Base-by-base conservation (phyloP, 35 echinoderm and acorn worm genomes). In the Chiridota heheva region DNA sequence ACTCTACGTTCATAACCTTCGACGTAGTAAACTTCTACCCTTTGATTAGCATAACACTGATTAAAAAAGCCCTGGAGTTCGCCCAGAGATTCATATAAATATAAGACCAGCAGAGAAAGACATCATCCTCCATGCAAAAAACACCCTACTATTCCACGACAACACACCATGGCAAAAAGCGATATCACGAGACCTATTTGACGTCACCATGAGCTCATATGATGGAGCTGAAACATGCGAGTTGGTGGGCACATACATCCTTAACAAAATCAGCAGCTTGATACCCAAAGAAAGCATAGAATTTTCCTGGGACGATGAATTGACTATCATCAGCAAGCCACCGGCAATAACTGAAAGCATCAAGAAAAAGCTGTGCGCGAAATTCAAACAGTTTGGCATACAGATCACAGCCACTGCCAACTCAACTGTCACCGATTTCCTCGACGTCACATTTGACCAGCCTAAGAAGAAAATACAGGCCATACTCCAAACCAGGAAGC, bases 31-130 rank as follows among this genome's bases (percentile, higher is more conserved):
- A 27, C 37, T n/a, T n/a, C n/a, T n/a, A n/a, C n/a, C n/a, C n/a
- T n/a, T n/a, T n/a, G n/a, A n/a, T 66, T 35, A 63, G 27, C 16
- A 35, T 3, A 17, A 66, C 30, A 35, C 43, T 78, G 24, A 16
- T 78, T 3, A 12, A 8, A 5, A 44, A 78, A 37, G 42, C 73
- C 8, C 43, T 78, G 59, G 13, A 8, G 59, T 78, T 16, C 4
- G 76, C 76, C 25, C 46, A 79, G 8, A 25, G 28, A 60, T 79
- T 79, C 51, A 79, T 57, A n/a, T n/a, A 26, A 66, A 28, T 66
- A 4, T 2, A 13, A 73, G 13, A 45, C n/a, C 12, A 12, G 22
- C 12, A 55, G 22, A 55, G 12, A 55, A 13, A 13, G 61, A 65
- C 20, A 65, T 65, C 7, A 65, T 13, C 61, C 33, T 65, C 61